Percentiles rank a stretch among this genome's conserved stretches.
phyloP scores from a whole-genome alignment of 2,797 vertebrate genomes.

The Silurus aristotelis region DNA sequence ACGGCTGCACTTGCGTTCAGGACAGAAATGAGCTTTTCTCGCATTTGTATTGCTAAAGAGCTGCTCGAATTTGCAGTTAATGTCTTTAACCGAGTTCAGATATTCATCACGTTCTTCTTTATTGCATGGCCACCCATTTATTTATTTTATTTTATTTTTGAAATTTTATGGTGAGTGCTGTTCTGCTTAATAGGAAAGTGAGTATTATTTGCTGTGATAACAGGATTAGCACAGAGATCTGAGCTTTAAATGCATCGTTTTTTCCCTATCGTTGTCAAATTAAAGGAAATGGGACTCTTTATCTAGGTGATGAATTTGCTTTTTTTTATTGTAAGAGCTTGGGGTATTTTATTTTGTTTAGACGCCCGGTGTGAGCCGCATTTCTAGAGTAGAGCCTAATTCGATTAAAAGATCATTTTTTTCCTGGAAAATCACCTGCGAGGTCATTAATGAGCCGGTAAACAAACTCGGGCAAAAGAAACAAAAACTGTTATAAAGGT shows the following conservation, averaged over 20 bases:
- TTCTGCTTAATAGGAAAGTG: neutral
- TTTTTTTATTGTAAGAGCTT: neutral
- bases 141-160: neutral
- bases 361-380: neutral
- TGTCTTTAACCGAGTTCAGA: neutral
- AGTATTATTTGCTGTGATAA: neutral
- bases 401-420: neutral
- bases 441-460: neutral
- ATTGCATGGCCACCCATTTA: neutral
- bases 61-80: neutral
- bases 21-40: too few relatives aligned
- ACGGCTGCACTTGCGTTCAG: too few relatives aligned
- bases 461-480: too few relatives aligned
- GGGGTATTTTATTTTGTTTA: neutral
- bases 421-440: too few relatives aligned
- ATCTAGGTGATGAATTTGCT: neutral
- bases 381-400: neutral
- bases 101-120: too few relatives aligned
- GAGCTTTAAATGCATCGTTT: neutral
- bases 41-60: neutral
- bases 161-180: too few relatives aligned
- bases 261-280: neutral
- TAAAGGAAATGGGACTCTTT: neutral
- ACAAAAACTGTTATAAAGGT: too few relatives aligned
- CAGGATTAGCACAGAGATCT: neutral